A percentile compares a stretch with the other conserved stretches of the same genome.
Conservation (phyloP, 2,888 invertebrate species). For the Brachycybe producta region DNA sequence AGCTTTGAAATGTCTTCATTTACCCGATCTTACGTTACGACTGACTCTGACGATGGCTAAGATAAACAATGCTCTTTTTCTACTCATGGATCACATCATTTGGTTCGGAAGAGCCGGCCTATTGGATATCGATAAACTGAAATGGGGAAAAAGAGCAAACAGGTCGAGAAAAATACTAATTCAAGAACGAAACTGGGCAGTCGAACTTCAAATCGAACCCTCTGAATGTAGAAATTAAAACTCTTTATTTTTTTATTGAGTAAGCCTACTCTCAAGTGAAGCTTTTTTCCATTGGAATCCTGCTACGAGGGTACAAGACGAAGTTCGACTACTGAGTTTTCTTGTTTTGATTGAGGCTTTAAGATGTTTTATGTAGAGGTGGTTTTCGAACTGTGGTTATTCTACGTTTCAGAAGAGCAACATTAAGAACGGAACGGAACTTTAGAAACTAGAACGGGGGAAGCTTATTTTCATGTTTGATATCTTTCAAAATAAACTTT, state of each 20-base stretch:
- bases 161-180: constrained; percentile 27
- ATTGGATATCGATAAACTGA: constrained; percentile 49
- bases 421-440: too few species aligned
- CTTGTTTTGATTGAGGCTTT: too few species aligned
- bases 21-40: constrained; percentile 56
- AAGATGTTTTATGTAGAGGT: too few species aligned
- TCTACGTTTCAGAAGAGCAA: too few species aligned
- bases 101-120: constrained; percentile 51
- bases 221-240: background rate
- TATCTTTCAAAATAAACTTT: too few species aligned
- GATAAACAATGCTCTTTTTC: constrained; percentile 60
- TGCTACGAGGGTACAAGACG: too few species aligned
- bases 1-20: constrained; percentile 54
- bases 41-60: constrained; percentile 62
- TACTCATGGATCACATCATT: constrained; percentile 72
- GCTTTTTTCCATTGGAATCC: too few species aligned
- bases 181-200: background rate
- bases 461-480: too few species aligned
- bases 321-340: too few species aligned
- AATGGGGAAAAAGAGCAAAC: constrained; percentile 49
- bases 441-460: too few species aligned
- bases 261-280: too few species aligned
- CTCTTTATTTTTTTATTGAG: background rate
- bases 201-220: background rate
- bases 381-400: too few species aligned